Percentiles rank a stretch among this genome's conserved stretches.
Evolutionary conservation across 2,797 vertebrate species (phyloP).

Genomic region (Tiaroga cobitis): DNA sequence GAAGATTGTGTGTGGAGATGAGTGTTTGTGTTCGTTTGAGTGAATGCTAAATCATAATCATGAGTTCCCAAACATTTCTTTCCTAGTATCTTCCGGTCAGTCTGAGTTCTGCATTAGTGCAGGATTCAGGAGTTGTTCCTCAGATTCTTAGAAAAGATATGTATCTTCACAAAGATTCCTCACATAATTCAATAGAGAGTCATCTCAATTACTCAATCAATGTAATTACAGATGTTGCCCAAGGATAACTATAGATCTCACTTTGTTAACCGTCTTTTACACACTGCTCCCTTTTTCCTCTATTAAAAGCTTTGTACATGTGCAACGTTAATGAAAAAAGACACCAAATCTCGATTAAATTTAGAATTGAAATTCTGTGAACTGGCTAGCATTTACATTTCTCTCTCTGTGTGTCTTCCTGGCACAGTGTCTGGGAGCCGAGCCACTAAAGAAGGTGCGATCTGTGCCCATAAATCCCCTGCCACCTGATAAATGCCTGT

Average conservation of each 20-base stretch:
- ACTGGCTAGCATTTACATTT: constrained; percentile 12
- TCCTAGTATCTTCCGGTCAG: neutral
- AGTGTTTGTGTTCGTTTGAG: neutral
- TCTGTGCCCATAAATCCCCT: constrained; percentile 55
- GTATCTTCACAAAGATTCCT: constrained; percentile 41
- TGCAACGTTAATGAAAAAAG: neutral
- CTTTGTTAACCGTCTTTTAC: constrained; percentile 25
- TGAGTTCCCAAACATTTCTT: constrained; percentile 9
- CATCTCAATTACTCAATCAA: constrained; percentile 51
- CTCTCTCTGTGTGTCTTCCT: neutral
- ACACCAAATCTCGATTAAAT: neutral
- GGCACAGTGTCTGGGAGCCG: constrained; percentile 23
- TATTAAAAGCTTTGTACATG: neutral
- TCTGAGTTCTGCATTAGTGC: neutral
- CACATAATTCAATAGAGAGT: constrained; percentile 49
- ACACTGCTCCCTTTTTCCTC: neutral
- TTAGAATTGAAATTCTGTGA: constrained; percentile 7
- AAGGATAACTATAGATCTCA: constrained; percentile 31
- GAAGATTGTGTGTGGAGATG: neutral
- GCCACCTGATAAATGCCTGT: constrained; percentile 63
- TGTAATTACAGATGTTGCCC: constrained; percentile 35
- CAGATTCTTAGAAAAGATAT: constrained; percentile 40
- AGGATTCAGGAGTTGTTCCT: neutral
- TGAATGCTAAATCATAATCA: constrained; percentile 14
- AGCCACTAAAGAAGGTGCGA: constrained; percentile 60